A percentile compares a stretch with the other conserved stretches of the same genome.
Conservation (phyloP, 35 echinoderm and acorn worm species). For the Eucidaris tribuloides region DNA sequence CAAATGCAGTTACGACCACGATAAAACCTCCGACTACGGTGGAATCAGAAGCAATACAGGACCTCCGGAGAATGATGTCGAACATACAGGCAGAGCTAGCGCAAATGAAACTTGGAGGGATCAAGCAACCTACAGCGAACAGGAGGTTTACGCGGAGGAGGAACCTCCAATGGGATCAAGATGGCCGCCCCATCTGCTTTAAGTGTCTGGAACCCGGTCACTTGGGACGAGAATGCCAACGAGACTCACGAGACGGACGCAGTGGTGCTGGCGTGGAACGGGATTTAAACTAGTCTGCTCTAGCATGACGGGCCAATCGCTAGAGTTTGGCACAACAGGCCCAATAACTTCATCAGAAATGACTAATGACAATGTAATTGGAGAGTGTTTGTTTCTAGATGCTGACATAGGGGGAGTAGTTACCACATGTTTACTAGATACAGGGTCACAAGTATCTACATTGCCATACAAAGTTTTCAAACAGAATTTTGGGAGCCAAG, state of each 20-base stretch:
- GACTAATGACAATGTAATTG: background rate
- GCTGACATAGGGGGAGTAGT: background rate
- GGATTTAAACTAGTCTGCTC: background rate
- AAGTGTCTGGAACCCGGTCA: constrained; percentile 3
- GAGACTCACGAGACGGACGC: background rate
- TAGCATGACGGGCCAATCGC: background rate
- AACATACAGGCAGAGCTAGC: background rate
- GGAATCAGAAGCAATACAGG: too few relatives aligned
- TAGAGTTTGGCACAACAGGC: background rate
- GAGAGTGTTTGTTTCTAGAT: background rate
- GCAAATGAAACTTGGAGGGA: background rate
- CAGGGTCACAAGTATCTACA: constrained; percentile 20
- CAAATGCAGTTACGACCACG: too few relatives aligned
- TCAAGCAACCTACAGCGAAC: background rate
- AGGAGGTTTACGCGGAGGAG: background rate
- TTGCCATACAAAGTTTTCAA: background rate
- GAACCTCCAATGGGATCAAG: background rate
- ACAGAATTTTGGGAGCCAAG: background rate
- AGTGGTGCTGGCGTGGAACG: too few relatives aligned
- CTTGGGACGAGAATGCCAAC: background rate
- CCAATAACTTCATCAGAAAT: background rate
- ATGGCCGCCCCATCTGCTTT: background rate
- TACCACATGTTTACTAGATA: background rate
- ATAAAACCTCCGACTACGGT: too few relatives aligned
- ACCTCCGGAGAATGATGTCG: background rate